Conservation (phyloP, 2,888 invertebrate species). For the Thereva unica region DNA sequence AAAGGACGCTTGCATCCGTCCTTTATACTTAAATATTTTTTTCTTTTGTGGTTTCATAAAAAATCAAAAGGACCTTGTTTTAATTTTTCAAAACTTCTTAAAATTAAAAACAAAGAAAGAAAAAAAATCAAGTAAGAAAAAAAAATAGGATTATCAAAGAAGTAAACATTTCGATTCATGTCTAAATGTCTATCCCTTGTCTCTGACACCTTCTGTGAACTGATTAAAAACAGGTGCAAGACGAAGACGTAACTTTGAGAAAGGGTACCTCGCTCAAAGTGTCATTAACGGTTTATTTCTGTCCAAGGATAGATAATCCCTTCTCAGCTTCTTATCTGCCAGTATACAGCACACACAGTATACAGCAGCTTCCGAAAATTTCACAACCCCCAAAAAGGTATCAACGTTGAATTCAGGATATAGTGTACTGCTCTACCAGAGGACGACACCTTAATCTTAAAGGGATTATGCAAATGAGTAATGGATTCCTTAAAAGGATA, state of each 20-base stretch:
- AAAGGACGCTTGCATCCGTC: too few relatives aligned
- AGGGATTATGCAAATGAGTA: constrained; percentile 35
- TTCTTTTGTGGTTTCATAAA: too few relatives aligned
- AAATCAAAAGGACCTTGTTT: too few relatives aligned
- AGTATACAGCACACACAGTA: constrained; percentile 15
- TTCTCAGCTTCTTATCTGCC: constrained; percentile 30
- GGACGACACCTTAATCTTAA: constrained; percentile 35
- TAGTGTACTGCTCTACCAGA: constrained; percentile 27
- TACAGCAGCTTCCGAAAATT: constrained; percentile 11
- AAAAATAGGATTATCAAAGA: too few relatives aligned
- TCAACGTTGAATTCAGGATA: constrained; percentile 21
- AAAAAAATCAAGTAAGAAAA: too few relatives aligned
- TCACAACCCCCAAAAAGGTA: constrained; percentile 23
- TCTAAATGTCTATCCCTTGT: too few relatives aligned
- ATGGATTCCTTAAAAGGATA: constrained; percentile 35
- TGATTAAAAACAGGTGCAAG: constrained; percentile 15
- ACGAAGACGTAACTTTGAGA: constrained; percentile 9
- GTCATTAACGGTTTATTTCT: constrained; percentile 34
- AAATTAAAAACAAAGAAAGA: too few relatives aligned
- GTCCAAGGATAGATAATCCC: constrained; percentile 32
- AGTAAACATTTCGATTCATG: too few relatives aligned
- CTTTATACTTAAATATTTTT: too few relatives aligned
- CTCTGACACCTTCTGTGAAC: too few relatives aligned
- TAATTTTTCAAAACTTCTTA: too few relatives aligned
- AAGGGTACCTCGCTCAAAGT: constrained; percentile 29